Percentiles rank a stretch among this genome's conserved stretches.
phyloP scores from a whole-genome alignment of 2,888 invertebrate species.

The Phytoseiulus persimilis region DNA sequence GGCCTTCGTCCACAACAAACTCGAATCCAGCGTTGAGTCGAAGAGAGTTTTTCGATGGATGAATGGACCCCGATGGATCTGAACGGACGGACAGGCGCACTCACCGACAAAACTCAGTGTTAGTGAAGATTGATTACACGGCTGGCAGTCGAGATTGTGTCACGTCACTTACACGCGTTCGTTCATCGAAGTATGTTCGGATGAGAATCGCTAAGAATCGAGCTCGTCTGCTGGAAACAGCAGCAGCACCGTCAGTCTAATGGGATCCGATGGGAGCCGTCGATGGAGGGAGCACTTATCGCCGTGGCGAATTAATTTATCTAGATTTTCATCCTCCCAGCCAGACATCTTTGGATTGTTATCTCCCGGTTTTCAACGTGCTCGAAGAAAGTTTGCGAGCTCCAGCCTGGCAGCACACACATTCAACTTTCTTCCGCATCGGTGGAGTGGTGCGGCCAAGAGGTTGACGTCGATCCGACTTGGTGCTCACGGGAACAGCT shows the following conservation, averaged over 20 bases:
- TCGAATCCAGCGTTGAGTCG: background rate
- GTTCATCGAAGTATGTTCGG: background rate
- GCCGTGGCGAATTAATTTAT: background rate
- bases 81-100: background rate
- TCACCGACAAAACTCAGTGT: background rate
- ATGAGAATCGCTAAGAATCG: background rate
- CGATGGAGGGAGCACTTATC: background rate
- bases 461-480: too few relatives aligned
- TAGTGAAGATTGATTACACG: background rate
- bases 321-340: background rate
- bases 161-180: slow-evolving; percentile 5
- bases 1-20: background rate
- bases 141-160: background rate
- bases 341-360: too few relatives aligned
- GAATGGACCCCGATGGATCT: background rate
- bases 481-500: too few relatives aligned
- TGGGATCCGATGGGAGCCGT: background rate
- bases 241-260: background rate
- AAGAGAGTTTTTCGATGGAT: background rate
- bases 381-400: too few relatives aligned
- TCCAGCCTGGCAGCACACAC: too few relatives aligned
- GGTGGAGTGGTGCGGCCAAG: too few relatives aligned
- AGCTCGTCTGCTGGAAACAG: background rate
- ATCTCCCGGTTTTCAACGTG: too few relatives aligned
- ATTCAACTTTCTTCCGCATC: too few relatives aligned